Percentiles rank a stretch among this genome's conserved stretches.
Conservation (phyloP, 2,113 vertebrate species). For the Cnemophilus loriae region DNA sequence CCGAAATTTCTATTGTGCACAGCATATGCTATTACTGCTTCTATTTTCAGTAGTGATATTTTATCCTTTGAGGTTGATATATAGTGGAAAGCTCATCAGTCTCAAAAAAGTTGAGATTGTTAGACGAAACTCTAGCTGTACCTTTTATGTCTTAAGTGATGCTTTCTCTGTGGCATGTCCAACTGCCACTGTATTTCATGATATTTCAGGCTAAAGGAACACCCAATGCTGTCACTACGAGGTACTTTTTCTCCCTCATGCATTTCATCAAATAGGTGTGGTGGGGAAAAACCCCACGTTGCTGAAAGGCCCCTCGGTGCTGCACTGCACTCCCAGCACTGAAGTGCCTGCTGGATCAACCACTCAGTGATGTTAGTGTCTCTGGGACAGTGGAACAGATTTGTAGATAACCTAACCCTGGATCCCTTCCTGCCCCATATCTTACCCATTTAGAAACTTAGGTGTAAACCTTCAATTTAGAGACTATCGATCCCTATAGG, state of each 20-base stretch:
- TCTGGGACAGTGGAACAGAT: background rate
- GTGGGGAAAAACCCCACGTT: fast-evolving
- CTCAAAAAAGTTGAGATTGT: background rate
- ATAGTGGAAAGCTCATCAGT: background rate
- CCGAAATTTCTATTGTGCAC: background rate
- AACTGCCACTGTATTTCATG: background rate
- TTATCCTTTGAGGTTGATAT: background rate
- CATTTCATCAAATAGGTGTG: background rate
- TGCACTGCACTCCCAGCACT: background rate
- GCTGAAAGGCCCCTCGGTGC: background rate
- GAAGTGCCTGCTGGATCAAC: background rate
- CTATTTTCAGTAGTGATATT: background rate
- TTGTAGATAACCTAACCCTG: background rate
- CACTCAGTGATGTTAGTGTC: too few species aligned
- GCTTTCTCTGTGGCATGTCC: background rate
- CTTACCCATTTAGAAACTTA: background rate
- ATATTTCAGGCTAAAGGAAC: background rate
- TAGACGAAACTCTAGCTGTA: background rate
- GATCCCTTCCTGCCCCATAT: background rate
- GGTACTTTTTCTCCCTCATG: background rate
- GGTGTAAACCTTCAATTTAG: background rate
- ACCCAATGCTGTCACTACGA: background rate
- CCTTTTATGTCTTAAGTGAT: background rate
- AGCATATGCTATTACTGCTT: background rate
- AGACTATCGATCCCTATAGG: background rate